A percentile compares a stretch with the other conserved stretches of the same genome.
phyloP scores from a whole-genome alignment of 2,888 invertebrate genomes.

The Sceliomorpha sp. region DNA sequence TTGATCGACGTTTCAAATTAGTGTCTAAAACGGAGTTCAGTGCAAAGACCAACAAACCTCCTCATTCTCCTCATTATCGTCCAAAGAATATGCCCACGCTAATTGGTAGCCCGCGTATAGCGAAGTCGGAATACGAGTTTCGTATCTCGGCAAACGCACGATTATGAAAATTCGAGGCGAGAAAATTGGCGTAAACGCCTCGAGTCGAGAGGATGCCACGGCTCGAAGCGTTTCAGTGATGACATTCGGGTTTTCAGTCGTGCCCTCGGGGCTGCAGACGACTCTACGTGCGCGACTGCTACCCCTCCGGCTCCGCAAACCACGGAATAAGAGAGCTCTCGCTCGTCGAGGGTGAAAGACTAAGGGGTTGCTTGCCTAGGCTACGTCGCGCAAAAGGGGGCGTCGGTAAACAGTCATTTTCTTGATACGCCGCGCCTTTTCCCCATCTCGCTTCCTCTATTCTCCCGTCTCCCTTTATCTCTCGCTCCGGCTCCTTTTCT shows the following conservation, averaged over 20 bases:
- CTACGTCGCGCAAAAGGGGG: constrained; percentile 35
- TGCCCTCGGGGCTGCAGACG: constrained; percentile 43
- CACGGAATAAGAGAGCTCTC: constrained; percentile 38
- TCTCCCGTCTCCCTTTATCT: constrained; percentile 20
- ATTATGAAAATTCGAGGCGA: constrained; percentile 37
- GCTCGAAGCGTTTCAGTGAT: constrained; percentile 43
- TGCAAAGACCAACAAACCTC: too few relatives aligned
- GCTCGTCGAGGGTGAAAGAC: constrained; percentile 39
- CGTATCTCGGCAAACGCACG: constrained; percentile 35
- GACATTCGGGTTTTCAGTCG: constrained; percentile 41
- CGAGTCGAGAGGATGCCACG: constrained; percentile 29
- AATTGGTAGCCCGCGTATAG: too few relatives aligned
- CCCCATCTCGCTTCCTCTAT: constrained; percentile 19
- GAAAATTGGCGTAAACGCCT: constrained; percentile 38
- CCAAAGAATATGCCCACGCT: too few relatives aligned
- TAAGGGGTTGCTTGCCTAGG: constrained; percentile 49
- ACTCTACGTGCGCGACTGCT: constrained; percentile 19
- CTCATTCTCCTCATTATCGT: too few relatives aligned
- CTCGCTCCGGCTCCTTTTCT: constrained; percentile 15
- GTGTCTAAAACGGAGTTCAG: too few relatives aligned
- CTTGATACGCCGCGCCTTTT: constrained; percentile 55
- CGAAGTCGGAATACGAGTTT: too few relatives aligned
- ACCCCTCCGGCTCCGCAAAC: constrained; percentile 44
- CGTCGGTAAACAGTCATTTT: constrained; percentile 59
- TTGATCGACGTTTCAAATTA: too few relatives aligned